phyloP scores from a whole-genome alignment of 2,113 vertebrate species.

The Atractosteus spatula region DNA sequence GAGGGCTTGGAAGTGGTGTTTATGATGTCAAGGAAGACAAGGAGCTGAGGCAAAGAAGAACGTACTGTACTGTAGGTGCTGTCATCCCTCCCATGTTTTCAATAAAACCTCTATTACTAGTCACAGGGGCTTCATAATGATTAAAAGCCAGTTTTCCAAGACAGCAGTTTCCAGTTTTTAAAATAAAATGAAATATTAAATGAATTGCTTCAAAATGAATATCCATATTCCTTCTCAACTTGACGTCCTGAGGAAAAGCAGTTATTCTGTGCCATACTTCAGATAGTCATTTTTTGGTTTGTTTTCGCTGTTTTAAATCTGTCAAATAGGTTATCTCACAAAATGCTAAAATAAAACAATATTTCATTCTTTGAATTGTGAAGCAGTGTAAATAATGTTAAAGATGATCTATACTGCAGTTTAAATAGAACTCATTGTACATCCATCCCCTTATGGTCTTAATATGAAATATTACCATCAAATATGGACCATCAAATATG shows the following conservation, averaged over 20 bases:
- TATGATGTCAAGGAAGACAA: neutral
- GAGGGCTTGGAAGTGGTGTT: too few species aligned
- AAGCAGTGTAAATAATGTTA: conserved; percentile 45
- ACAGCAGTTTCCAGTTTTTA: neutral
- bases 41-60: neutral
- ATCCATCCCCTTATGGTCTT: conserved; percentile 32
- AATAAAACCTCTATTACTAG: neutral
- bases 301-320: neutral
- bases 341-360: conserved; percentile 3
- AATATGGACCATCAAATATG: too few species aligned
- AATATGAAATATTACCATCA: conserved; percentile 31
- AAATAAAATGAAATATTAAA: neutral
- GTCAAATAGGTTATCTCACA: neutral
- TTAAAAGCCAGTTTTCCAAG: neutral
- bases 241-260: neutral
- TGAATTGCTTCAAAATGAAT: neutral
- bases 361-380: conserved; percentile 25
- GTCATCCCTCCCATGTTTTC: neutral
- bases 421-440: conserved; percentile 35
- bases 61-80: neutral
- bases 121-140: neutral
- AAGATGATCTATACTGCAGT: conserved; percentile 32
- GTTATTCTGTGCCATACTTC: neutral
- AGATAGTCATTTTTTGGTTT: neutral
- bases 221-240: neutral